Evolutionary conservation across 2,888 invertebrate genomes (phyloP).

Genomic region (Brassicogethes aeneus): DNA sequence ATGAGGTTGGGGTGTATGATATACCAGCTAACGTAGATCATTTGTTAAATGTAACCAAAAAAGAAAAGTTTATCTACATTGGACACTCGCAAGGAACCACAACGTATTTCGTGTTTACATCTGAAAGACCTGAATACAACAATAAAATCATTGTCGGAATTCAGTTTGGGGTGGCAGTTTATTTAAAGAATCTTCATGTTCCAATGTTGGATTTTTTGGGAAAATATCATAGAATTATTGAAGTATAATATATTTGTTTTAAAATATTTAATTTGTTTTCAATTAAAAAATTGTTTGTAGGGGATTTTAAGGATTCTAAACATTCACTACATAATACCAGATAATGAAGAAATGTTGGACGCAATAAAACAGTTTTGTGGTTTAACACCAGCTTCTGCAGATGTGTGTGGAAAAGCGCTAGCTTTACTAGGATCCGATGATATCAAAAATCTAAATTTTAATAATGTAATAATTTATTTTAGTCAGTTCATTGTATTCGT

Average conservation of each 20-base stretch:
- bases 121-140: slow-evolving; percentile 55
- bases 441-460: neutral
- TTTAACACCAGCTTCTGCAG: neutral
- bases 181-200: neutral
- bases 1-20: slow-evolving; percentile 71
- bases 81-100: slow-evolving; percentile 76
- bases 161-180: neutral
- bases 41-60: slow-evolving; percentile 48
- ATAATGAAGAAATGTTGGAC: neutral
- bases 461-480: too few species aligned
- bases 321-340: neutral
- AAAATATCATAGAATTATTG: neutral
- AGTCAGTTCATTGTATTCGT: too few species aligned
- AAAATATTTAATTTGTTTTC: neutral
- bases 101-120: slow-evolving; percentile 56
- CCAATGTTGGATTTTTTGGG: neutral
- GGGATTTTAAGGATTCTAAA: neutral
- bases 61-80: slow-evolving; percentile 57
- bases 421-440: neutral
- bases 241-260: neutral
- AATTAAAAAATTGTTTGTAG: neutral
- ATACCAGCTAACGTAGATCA: slow-evolving; percentile 73
- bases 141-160: slow-evolving; percentile 42
- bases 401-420: neutral
- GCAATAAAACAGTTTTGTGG: neutral